phyloP scores from a whole-genome alignment of 2,797 vertebrate species.

The Cryptoprocta ferox region DNA sequence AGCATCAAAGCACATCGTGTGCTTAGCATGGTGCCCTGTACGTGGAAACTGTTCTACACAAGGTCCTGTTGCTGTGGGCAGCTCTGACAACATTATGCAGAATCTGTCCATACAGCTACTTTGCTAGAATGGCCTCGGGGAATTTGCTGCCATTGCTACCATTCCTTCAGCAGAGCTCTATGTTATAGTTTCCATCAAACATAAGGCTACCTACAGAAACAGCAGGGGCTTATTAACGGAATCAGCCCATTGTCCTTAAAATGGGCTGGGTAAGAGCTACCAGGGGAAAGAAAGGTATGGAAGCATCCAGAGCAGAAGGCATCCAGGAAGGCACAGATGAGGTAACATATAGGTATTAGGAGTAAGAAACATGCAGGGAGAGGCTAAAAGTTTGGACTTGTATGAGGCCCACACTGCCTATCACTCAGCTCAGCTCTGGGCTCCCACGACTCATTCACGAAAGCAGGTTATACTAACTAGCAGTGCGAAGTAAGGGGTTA shows the following conservation, averaged over 20 bases:
- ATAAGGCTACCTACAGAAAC: neutral
- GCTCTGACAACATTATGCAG: neutral
- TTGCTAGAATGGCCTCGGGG: neutral
- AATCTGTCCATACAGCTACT: neutral
- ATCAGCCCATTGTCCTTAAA: neutral
- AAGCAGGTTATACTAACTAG: neutral
- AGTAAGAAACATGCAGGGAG: neutral
- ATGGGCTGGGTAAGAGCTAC: neutral
- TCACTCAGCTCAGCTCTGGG: neutral
- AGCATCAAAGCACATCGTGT: rapidly evolving
- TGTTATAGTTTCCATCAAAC: neutral
- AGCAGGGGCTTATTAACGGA: neutral
- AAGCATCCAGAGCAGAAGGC: neutral
- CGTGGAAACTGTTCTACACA: neutral
- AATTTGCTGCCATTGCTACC: neutral
- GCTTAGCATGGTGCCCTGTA: neutral
- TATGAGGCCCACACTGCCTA: neutral
- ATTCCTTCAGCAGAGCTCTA: neutral
- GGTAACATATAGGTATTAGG: neutral
- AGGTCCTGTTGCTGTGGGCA: neutral
- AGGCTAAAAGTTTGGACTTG: neutral
- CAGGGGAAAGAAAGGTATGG: neutral
- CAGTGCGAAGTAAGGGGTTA: neutral
- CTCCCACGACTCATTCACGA: neutral
- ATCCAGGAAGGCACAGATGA: neutral